A percentile compares a stretch with the other conserved stretches of the same genome.
phyloP scores from a whole-genome alignment of 2,888 invertebrate genomes.

The Leptinotarsa juncta region DNA sequence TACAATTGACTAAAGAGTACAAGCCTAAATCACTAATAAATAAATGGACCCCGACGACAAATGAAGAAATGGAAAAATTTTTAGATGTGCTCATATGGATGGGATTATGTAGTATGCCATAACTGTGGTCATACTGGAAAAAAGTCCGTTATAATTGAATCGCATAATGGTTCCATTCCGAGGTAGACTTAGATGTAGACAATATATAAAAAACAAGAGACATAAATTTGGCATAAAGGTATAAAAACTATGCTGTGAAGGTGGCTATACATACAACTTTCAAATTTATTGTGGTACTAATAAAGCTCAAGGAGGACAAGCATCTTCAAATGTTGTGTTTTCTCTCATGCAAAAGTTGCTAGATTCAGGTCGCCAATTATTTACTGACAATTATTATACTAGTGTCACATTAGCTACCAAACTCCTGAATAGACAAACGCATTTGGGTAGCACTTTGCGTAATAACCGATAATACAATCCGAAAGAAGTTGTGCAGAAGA shows the following conservation, averaged over 20 bases:
- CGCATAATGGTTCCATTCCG: slow-evolving; percentile 17
- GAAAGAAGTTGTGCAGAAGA: no score
- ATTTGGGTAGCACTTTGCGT: no score
- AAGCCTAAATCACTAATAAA: slow-evolving; percentile 17
- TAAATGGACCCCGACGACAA: slow-evolving; percentile 14
- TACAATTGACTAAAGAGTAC: slow-evolving; percentile 17
- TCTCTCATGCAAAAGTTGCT: no score
- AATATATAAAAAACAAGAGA: slow-evolving; percentile 25
- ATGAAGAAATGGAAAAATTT: slow-evolving; percentile 16
- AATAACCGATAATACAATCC: no score
- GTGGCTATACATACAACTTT: slow-evolving; percentile 23
- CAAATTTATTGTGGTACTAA: slow-evolving; percentile 23
- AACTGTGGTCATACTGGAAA: slow-evolving; percentile 1
- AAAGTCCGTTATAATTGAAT: neutral
- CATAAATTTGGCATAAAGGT: slow-evolving; percentile 21
- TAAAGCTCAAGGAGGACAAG: neutral
- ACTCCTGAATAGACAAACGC: no score
- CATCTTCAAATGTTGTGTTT: no score
- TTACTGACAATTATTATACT: no score
- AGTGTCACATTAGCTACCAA: no score
- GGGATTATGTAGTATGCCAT: neutral
- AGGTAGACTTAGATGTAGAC: slow-evolving; percentile 16
- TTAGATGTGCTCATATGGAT: neutral
- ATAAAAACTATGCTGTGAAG: slow-evolving; percentile 19
- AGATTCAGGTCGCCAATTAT: no score